Evolutionary conservation across 92 coral and sea anemone genomes (phyloP).

Genomic region (Siderastrea radians): DNA sequence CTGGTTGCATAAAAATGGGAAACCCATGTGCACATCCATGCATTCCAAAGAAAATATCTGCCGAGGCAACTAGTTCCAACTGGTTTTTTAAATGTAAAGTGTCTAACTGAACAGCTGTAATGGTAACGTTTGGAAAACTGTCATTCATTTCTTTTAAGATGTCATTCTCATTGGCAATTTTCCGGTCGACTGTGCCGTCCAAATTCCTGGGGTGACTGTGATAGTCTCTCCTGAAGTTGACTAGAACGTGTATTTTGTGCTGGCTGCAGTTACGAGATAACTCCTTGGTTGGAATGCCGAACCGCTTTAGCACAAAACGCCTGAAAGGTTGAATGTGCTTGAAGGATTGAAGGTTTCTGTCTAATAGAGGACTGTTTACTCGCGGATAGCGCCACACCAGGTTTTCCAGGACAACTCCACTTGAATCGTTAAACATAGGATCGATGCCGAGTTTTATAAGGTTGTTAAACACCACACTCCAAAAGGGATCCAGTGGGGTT

Average conservation of each 20-base stretch:
- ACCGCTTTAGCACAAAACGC: conserved; percentile 11
- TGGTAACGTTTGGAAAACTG: conserved; percentile 1
- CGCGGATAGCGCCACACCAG: conserved; percentile 39
- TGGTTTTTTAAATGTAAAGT: conserved; percentile 7
- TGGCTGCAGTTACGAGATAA: conserved; percentile 8
- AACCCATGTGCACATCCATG: conserved; percentile 48
- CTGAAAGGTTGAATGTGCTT: conserved; percentile 26
- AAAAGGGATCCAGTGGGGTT: conserved; percentile 27
- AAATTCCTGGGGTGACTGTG: conserved; percentile 47
- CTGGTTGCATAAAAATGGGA: conserved; percentile 35
- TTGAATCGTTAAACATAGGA: background rate
- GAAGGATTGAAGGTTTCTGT: background rate
- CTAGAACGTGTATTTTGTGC: conserved; percentile 7
- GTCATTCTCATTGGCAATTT: conserved; percentile 43
- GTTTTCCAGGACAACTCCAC: conserved; percentile 22
- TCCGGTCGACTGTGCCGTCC: conserved; percentile 6
- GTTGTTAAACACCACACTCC: conserved; percentile 20
- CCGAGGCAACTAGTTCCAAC: conserved; percentile 23
- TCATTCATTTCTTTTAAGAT: conserved; percentile 22
- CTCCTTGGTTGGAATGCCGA: conserved; percentile 7
- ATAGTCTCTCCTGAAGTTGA: conserved; percentile 29
- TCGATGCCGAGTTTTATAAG: conserved; percentile 14
- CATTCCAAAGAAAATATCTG: conserved; percentile 53
- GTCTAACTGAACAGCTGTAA: conserved; percentile 33
- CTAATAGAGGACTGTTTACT: conserved; percentile 3